phyloP scores from a whole-genome alignment of 1,140 invertebrate species.

The Schlechtendalia chinensis region DNA sequence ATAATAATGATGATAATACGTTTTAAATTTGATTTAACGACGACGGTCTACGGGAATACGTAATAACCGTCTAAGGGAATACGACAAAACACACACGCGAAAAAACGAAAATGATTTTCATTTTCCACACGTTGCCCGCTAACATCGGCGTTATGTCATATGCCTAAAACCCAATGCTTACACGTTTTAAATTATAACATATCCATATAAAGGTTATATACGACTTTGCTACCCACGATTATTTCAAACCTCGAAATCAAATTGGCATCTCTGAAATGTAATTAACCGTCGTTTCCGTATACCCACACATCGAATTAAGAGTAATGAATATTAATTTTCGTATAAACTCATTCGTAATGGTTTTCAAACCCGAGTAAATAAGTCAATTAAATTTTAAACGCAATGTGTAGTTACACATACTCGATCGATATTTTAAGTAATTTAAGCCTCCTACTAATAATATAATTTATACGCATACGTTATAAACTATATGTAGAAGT shows the following conservation, averaged over 20 bases:
- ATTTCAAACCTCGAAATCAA: neutral
- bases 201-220: neutral
- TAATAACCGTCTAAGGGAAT: neutral
- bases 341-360: neutral
- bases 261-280: neutral
- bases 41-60: neutral
- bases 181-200: too few species aligned
- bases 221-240: neutral
- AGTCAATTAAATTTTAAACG: neutral
- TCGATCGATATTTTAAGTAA: too few species aligned
- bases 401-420: too few species aligned
- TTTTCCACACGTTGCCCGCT: too few species aligned
- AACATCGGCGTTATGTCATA: too few species aligned
- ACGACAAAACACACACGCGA: neutral
- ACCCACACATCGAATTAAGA: too few species aligned
- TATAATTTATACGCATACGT: too few species aligned
- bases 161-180: too few species aligned
- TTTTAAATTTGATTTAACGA: neutral
- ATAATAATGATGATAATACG: too few species aligned
- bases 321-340: neutral
- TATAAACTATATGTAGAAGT: too few species aligned
- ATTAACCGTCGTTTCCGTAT: conserved; percentile 4
- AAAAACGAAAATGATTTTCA: neutral
- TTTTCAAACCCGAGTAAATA: neutral
- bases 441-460: too few species aligned